A percentile compares a stretch with the other conserved stretches of the same genome.
phyloP scores from a whole-genome alignment of 1,140 invertebrate species.

The Campoletis sonorensis region DNA sequence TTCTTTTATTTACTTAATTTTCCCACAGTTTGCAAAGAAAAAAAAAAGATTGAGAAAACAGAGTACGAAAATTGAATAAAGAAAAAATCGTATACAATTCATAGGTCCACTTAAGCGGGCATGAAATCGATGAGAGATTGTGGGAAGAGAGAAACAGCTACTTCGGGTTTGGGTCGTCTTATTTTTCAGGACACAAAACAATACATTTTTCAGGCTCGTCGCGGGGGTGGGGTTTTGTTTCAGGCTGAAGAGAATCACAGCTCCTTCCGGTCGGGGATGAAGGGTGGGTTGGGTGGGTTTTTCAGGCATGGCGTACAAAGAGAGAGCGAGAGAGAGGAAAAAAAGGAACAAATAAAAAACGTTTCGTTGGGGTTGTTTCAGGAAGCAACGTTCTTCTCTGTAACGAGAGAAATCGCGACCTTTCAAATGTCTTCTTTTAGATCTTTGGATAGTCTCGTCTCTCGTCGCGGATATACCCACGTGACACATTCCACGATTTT shows the following conservation, averaged over 20 bases:
- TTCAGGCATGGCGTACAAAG: conserved; percentile 33
- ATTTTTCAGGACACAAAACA: conserved; percentile 42
- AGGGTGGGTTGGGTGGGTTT: conserved; percentile 32
- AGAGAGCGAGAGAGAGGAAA: neutral
- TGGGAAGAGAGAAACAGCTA: conserved; percentile 40
- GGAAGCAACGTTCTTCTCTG: conserved; percentile 33
- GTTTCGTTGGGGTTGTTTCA: conserved; percentile 40
- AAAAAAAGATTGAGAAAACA: conserved; percentile 34
- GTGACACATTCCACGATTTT: conserved; percentile 19
- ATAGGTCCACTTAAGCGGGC: conserved; percentile 46
- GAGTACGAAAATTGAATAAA: conserved; percentile 1
- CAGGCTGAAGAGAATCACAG: conserved; percentile 42
- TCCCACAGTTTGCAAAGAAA: conserved; percentile 33
- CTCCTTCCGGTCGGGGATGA: conserved; percentile 16
- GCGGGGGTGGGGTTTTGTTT: conserved; percentile 36
- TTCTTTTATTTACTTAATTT: conserved; percentile 5
- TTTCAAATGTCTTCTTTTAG: neutral
- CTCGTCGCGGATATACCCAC: neutral
- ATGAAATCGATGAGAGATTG: conserved; percentile 38
- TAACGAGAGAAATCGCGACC: neutral
- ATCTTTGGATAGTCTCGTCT: neutral
- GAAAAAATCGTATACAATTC: conserved; percentile 22
- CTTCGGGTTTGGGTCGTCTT: conserved; percentile 38
- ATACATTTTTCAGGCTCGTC: conserved; percentile 33
- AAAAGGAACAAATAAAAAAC: neutral